Conservation (phyloP, 2,797 vertebrate genomes). For the Microctenopoma steveboyesi region DNA sequence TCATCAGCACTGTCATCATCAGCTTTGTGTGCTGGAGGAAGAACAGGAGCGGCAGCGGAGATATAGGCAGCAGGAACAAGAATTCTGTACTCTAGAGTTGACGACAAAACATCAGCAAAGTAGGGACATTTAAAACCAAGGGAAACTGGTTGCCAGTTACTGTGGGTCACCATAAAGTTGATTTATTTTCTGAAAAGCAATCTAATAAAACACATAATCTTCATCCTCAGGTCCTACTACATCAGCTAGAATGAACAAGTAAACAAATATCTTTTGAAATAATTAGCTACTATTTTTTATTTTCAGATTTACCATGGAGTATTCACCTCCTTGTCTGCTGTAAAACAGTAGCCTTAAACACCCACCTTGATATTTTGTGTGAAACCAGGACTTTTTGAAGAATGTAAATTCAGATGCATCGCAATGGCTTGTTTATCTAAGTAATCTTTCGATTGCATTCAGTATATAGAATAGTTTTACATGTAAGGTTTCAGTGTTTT, state of each 20-base stretch:
- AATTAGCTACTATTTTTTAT: constrained; percentile 17
- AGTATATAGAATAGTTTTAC: constrained; percentile 9
- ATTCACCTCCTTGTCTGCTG: constrained; percentile 21
- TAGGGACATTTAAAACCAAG: constrained; percentile 28
- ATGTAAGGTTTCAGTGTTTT: constrained; percentile 20
- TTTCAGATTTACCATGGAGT: constrained; percentile 18
- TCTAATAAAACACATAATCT: too few species aligned
- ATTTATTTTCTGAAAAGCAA: constrained; percentile 22
- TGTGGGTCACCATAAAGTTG: constrained; percentile 19
- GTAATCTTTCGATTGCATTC: constrained; percentile 3
- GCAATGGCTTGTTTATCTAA: constrained; percentile 1
- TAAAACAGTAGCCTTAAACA: constrained; percentile 32
- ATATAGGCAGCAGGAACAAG: constrained; percentile 64
- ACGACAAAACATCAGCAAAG: constrained; percentile 15
- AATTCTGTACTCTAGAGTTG: constrained; percentile 72
- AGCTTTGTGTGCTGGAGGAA: constrained; percentile 74
- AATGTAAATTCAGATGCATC: constrained; percentile 36
- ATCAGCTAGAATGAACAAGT: neutral
- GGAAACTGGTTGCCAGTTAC: constrained; percentile 28
- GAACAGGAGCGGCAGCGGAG: constrained; percentile 71
- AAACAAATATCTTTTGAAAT: constrained; percentile 6
- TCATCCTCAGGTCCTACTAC: too few species aligned
- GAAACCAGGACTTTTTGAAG: constrained; percentile 9
- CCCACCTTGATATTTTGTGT: constrained; percentile 12
- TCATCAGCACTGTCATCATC: constrained; percentile 71